A percentile compares a stretch with the other conserved stretches of the same genome.
These are phyloP conservation scores for Darevskia nairensis DNA, from an alignment of 2,797 vertebrate genomes.

Conservation along the genomic window DNA sequence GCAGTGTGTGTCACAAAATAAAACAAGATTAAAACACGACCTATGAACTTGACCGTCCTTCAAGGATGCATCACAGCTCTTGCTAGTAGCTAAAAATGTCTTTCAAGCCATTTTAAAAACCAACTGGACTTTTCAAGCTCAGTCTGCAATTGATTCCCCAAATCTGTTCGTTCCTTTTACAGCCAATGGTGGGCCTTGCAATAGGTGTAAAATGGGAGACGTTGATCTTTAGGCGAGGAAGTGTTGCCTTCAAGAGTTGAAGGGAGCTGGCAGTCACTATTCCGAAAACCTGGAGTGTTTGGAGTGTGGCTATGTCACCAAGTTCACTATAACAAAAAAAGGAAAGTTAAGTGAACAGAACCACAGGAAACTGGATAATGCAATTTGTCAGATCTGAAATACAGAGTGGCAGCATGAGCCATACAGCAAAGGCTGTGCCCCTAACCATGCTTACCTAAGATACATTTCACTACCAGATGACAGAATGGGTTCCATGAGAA, in stretches of 20 bases:
- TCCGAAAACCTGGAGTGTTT: slow-evolving; percentile 90
- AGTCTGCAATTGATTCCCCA: slow-evolving; percentile 88
- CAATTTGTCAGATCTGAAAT: background rate
- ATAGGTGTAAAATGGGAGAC: slow-evolving; percentile 84
- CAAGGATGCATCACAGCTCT: background rate
- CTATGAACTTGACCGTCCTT: slow-evolving; percentile 39
- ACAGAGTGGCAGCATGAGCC: background rate
- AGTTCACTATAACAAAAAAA: slow-evolving; percentile 82
- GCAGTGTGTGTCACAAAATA: slow-evolving; percentile 31
- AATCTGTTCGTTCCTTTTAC: slow-evolving; percentile 77
- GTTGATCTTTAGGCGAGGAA: slow-evolving; percentile 87
- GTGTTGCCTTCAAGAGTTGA: slow-evolving; percentile 81
- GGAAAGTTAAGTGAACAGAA: background rate
- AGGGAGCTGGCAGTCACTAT: slow-evolving; percentile 85
- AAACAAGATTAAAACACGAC: slow-evolving; percentile 25
- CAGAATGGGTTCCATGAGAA: too few relatives aligned
- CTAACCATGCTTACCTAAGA: background rate
- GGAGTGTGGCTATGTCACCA: slow-evolving; percentile 80
- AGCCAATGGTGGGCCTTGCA: slow-evolving; percentile 84
- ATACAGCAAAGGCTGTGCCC: background rate
- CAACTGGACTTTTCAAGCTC: slow-evolving; percentile 65
- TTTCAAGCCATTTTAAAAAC: slow-evolving; percentile 49
- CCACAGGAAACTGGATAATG: background rate
- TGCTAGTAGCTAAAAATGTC: background rate
- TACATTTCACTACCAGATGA: too few relatives aligned